Conservation (phyloP, 2,888 invertebrate species). For the Dione vanillae region DNA sequence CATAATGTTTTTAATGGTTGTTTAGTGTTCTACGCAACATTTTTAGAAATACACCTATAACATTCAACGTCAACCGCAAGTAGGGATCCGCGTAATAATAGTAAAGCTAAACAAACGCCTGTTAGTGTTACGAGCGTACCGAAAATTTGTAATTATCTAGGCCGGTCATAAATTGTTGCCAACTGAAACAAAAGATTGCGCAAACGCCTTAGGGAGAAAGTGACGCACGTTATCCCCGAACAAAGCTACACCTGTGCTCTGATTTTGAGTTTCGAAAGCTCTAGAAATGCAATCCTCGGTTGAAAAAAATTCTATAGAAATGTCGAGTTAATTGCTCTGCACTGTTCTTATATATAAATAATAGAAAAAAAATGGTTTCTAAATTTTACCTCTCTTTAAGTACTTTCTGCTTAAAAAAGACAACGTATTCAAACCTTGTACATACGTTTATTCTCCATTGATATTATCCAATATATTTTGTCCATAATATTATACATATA, state of each 20-base stretch:
- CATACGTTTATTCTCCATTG: not conserved
- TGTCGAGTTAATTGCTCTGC: not conserved
- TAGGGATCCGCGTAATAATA: constrained; percentile 39
- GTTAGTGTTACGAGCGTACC: constrained; percentile 38
- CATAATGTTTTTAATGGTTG: no score
- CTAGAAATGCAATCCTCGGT: constrained; percentile 25
- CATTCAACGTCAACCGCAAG: constrained; percentile 28
- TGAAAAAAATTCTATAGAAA: constrained; percentile 3
- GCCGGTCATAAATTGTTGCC: constrained; percentile 53
- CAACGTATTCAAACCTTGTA: not conserved
- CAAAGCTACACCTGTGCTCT: constrained; percentile 56
- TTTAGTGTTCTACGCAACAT: not conserved
- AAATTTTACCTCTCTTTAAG: no score
- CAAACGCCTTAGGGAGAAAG: constrained; percentile 58
- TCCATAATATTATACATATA: constrained; percentile 6
- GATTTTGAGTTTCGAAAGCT: constrained; percentile 47
- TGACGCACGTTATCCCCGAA: constrained; percentile 56
- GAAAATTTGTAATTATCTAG: constrained; percentile 41
- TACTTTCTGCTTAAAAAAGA: not conserved
- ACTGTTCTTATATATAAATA: not conserved
- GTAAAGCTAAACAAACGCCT: constrained; percentile 34
- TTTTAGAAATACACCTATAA: not conserved
- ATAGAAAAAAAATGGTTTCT: not conserved
- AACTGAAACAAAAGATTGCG: constrained; percentile 53
- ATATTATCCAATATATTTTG: not conserved